phyloP scores from a whole-genome alignment of 1,140 invertebrate species.

The Drosophila miranda region DNA sequence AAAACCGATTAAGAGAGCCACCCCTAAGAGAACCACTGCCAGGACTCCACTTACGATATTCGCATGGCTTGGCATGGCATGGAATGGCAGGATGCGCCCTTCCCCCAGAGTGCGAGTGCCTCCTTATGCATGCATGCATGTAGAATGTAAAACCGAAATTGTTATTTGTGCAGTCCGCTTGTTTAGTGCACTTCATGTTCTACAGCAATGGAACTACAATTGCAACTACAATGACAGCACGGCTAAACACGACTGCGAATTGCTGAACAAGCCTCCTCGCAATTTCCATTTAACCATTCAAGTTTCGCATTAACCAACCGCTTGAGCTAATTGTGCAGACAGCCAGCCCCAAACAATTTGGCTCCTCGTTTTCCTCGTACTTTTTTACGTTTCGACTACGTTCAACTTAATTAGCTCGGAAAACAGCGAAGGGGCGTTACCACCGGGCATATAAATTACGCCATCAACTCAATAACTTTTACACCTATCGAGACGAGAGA shows the following conservation, averaged over 20 bases:
- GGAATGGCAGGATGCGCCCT: background rate
- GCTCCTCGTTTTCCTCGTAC: background rate
- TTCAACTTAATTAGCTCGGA: constrained; percentile 54
- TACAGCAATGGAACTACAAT: constrained; percentile 6
- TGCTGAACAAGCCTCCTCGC: constrained; percentile 63
- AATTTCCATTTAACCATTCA: constrained; percentile 61
- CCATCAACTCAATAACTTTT: constrained; percentile 48
- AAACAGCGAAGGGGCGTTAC: constrained; percentile 56
- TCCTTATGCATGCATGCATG: constrained; percentile 43
- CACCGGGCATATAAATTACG: constrained; percentile 34
- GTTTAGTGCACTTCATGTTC: constrained; percentile 62
- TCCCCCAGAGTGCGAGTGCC: constrained; percentile 11
- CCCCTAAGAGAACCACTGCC: constrained; percentile 24
- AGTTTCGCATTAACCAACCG: constrained; percentile 54
- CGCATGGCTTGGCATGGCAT: background rate
- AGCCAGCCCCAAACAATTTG: constrained; percentile 31
- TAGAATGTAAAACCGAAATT: constrained; percentile 72
- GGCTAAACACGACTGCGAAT: constrained; percentile 53
- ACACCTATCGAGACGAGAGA: constrained; percentile 37
- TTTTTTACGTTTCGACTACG: background rate
- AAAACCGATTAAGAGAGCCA: constrained; percentile 49
- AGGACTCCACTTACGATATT: constrained; percentile 57
- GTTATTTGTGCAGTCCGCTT: constrained; percentile 69
- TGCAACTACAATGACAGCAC: constrained; percentile 36
- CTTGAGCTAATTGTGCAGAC: constrained; percentile 66